Percentiles rank a stretch among this genome's conserved stretches.
Conservation (phyloP, 2,888 invertebrate species). For the Microplitis deprimator region DNA sequence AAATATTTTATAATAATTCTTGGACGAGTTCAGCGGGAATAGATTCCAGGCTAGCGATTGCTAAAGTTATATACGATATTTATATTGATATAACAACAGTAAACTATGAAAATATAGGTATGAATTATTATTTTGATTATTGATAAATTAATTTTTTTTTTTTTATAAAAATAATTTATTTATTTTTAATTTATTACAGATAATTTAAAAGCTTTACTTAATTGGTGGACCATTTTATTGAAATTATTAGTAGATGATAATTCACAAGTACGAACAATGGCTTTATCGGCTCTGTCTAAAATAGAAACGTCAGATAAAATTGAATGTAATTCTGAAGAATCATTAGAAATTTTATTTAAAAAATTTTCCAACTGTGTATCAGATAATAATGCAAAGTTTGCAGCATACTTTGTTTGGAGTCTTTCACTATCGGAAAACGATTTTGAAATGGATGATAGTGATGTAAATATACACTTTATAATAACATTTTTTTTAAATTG, state of each 20-base stretch:
- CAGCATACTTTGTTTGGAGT: conserved; percentile 65
- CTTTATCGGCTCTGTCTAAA: conserved; percentile 52
- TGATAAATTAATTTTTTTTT: neutral
- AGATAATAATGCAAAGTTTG: conserved; percentile 47
- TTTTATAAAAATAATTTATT: conserved; percentile 13
- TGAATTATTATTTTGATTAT: conserved; percentile 1
- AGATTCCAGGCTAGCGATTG: conserved; percentile 60
- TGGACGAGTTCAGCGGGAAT: conserved; percentile 59
- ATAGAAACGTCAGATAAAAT: conserved; percentile 47
- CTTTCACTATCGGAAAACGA: conserved; percentile 58
- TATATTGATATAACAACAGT: neutral
- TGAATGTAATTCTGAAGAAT: conserved; percentile 48
- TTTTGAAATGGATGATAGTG: conserved; percentile 66
- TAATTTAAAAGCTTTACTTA: conserved; percentile 46
- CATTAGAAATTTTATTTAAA: conserved; percentile 56
- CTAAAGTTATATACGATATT: conserved; percentile 54
- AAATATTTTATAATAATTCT: conserved; percentile 50
- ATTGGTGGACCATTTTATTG: conserved; percentile 67
- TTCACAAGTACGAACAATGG: conserved; percentile 55
- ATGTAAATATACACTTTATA: conserved; percentile 55
- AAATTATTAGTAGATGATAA: conserved; percentile 65
- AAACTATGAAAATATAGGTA: neutral
- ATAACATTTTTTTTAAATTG: neutral
- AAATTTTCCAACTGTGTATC: conserved; percentile 54
- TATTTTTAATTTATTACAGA: conserved; percentile 17